A percentile compares a stretch with the other conserved stretches of the same genome.
Conservation (phyloP, 2,888 invertebrate species). For the Eupithecia tripunctaria region DNA sequence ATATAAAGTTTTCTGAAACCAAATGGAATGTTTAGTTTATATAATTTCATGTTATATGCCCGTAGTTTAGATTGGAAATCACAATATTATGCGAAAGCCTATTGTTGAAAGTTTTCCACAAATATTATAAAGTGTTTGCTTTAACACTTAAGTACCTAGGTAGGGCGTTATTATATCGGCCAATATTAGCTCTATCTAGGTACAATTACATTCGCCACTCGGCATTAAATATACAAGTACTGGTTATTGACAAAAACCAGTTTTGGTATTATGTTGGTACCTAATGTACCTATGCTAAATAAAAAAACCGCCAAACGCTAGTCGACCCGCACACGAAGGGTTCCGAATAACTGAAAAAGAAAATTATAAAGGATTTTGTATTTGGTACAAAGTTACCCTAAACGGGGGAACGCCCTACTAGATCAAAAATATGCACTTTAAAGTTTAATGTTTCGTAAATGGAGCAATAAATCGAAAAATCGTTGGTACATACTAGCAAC, state of each 20-base stretch:
- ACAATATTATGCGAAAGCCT: neutral
- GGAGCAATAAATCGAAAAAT: no score
- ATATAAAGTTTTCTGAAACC: neutral
- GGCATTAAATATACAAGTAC: constrained; percentile 17
- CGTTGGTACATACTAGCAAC: no score
- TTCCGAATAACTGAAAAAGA: no score
- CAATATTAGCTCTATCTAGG: constrained; percentile 25
- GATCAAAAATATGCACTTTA: no score
- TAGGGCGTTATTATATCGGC: constrained; percentile 18
- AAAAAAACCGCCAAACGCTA: neutral
- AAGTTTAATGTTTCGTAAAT: no score
- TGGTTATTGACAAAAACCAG: neutral
- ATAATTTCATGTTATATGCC: neutral
- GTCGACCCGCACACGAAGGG: no score
- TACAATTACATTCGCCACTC: constrained; percentile 26
- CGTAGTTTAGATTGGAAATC: neutral
- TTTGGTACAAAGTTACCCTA: no score
- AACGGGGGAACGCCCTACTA: no score
- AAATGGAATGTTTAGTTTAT: neutral
- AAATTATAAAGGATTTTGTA: no score
- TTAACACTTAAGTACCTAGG: constrained; percentile 17
- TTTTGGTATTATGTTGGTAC: neutral
- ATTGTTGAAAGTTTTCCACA: constrained; percentile 14
- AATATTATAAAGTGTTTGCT: constrained; percentile 28
- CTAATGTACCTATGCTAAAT: neutral